These are phyloP conservation scores for Lepus americanus DNA, from an alignment of 2,113 vertebrate species.

Conservation along the genomic window DNA sequence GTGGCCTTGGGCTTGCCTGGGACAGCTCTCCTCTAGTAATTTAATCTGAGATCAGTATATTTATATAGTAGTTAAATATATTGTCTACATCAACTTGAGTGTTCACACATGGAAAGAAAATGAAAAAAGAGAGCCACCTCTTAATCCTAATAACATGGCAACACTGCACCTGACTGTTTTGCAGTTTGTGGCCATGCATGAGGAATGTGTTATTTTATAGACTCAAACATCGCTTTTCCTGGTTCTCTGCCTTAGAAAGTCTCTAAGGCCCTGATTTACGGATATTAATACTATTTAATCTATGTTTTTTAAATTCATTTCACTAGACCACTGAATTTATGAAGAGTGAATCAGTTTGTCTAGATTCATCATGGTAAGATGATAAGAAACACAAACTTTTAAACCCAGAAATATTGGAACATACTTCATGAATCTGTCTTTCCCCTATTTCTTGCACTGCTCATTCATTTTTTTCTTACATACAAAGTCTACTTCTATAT, in stretches of 20 bases:
- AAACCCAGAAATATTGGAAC: background rate
- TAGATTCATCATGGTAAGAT: background rate
- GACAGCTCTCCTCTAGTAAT: background rate
- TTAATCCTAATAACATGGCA: background rate
- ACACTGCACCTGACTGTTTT: background rate
- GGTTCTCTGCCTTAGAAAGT: background rate
- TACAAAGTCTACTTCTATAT: background rate
- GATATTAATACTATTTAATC: background rate
- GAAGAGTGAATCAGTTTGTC: background rate
- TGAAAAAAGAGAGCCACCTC: background rate
- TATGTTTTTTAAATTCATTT: constrained; percentile 10
- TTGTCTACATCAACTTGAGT: background rate
- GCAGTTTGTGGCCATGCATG: background rate
- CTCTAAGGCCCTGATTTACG: background rate
- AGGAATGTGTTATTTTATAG: background rate
- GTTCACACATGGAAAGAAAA: background rate
- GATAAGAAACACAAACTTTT: background rate
- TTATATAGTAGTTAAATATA: background rate
- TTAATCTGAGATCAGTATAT: background rate
- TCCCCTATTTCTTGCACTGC: background rate
- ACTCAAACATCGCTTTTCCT: background rate
- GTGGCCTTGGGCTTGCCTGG: background rate
- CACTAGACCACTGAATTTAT: background rate
- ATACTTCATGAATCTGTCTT: background rate
- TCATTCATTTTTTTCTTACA: constrained; percentile 8